phyloP scores from a whole-genome alignment of 2,113 vertebrate species.

The Campylomormyrus numenius region DNA sequence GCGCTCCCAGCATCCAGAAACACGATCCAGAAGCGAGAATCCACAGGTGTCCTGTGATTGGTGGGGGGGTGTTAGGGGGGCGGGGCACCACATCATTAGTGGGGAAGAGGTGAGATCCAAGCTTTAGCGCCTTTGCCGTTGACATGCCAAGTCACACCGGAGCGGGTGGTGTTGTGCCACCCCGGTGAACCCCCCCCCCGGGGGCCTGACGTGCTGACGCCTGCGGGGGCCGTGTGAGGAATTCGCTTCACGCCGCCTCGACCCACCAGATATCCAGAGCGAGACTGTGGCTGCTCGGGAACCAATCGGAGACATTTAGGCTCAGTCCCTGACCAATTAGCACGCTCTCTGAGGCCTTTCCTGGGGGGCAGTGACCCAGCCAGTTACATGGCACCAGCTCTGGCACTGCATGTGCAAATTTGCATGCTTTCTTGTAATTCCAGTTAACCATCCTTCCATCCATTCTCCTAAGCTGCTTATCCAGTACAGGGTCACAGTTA shows the following conservation, averaged over 20 bases:
- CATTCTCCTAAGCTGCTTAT: background rate
- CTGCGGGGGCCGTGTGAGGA: background rate
- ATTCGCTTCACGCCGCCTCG: background rate
- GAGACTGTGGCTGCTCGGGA: background rate
- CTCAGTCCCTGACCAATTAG: background rate
- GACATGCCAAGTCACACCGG: background rate
- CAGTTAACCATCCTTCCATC: background rate
- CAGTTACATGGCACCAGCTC: background rate
- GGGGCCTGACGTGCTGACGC: background rate
- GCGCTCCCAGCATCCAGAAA: background rate
- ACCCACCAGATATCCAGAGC: background rate
- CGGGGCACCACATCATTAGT: background rate
- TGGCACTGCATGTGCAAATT: background rate
- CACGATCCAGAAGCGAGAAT: background rate
- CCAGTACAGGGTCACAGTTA: background rate
- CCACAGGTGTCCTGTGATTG: background rate
- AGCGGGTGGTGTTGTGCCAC: background rate
- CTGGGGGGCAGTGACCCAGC: background rate
- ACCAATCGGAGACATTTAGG: background rate
- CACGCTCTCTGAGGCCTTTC: background rate
- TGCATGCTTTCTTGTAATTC: background rate
- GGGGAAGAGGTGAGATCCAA: background rate
- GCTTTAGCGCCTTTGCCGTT: background rate
- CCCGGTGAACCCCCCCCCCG: background rate
- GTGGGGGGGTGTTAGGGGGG: background rate